These are phyloP conservation scores for Hemistola chrysoprasaria DNA, from an alignment of 2,888 invertebrate genomes.

Conservation along the genomic window DNA sequence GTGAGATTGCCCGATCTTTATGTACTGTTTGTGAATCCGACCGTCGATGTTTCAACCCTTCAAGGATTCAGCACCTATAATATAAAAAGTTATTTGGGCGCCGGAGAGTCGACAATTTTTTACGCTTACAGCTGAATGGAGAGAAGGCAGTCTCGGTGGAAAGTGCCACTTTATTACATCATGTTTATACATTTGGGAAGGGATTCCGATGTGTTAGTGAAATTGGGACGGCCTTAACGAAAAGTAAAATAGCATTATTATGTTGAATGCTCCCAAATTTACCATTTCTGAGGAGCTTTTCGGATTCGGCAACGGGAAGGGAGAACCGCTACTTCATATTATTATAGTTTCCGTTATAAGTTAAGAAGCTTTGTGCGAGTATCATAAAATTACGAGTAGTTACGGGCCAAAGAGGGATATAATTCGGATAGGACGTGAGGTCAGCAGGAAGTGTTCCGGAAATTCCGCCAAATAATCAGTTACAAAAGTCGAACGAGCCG, in stretches of 20 bases:
- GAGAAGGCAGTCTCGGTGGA: constrained; percentile 46
- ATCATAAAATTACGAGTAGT: constrained; percentile 18
- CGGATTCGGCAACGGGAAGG: no score
- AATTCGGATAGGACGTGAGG: constrained; percentile 42
- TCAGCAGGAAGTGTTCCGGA: constrained; percentile 44
- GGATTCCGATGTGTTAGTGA: constrained; percentile 26
- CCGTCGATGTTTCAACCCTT: constrained; percentile 71
- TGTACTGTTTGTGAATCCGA: constrained; percentile 71
- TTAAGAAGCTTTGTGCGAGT: constrained; percentile 16
- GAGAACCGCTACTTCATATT: no score
- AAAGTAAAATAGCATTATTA: constrained; percentile 21
- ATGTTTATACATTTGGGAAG: constrained; percentile 37
- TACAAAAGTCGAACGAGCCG: constrained; percentile 38
- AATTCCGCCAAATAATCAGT: constrained; percentile 56
- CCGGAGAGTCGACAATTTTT: constrained; percentile 49
- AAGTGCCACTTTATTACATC: constrained; percentile 32
- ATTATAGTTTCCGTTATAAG: constrained; percentile 11
- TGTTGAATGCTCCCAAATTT: constrained; percentile 16
- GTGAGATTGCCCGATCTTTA: constrained; percentile 69
- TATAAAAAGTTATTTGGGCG: constrained; percentile 64
- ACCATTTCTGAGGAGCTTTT: constrained; percentile 1
- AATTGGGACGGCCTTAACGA: constrained; percentile 16
- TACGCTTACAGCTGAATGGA: constrained; percentile 43
- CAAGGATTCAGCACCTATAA: constrained; percentile 56
- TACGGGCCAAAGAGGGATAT: constrained; percentile 34